Conservation (phyloP, 2,113 vertebrate genomes). For the Clupea harengus region DNA sequence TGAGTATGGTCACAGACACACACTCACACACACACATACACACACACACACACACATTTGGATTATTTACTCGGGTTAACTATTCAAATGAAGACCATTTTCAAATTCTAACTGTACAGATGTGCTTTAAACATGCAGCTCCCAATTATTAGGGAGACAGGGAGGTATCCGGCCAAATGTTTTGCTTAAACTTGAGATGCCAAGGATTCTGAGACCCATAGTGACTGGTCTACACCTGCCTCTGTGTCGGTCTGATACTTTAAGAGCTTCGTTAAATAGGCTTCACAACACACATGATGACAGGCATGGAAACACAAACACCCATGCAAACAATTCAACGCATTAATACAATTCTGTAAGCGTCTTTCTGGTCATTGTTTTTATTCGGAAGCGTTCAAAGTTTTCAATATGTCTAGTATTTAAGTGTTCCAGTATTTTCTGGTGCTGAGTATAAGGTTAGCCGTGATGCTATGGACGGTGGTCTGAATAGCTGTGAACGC, state of each 20-base stretch:
- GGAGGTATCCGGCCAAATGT: not conserved
- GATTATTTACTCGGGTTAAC: not conserved
- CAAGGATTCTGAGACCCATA: not conserved
- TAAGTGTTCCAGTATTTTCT: no score
- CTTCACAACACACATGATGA: not conserved
- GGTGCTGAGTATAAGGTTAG: no score
- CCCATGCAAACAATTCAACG: slow-evolving; percentile 47
- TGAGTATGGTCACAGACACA: not conserved
- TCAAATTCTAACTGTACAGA: not conserved
- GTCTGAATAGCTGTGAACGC: not conserved
- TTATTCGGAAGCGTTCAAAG: no score
- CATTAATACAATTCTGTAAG: not conserved
- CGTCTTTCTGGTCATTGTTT: no score
- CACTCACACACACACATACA: not conserved
- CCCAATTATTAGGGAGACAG: not conserved
- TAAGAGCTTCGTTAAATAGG: not conserved
- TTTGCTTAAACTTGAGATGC: not conserved
- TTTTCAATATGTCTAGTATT: no score
- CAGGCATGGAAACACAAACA: not conserved
- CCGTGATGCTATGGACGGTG: no score
- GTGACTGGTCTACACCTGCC: not conserved
- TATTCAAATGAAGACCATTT: not conserved
- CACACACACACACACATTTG: not conserved
- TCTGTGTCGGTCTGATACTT: not conserved
- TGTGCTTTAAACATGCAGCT: not conserved